phyloP scores from a whole-genome alignment of 2,888 invertebrate genomes.

The Dryomyza anilis region DNA sequence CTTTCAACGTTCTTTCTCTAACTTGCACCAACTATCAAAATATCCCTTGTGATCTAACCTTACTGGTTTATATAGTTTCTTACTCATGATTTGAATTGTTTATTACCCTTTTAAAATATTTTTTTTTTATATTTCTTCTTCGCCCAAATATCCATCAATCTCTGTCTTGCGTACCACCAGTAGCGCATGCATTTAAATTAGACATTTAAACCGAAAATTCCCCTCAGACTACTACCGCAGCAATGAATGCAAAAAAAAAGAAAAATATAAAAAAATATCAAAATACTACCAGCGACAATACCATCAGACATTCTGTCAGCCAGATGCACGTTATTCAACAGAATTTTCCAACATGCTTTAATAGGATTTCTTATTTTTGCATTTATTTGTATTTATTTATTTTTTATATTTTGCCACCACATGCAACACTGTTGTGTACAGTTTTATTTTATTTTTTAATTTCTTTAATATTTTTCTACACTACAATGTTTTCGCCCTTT shows the following conservation, averaged over 20 bases:
- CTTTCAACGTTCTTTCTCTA: no score
- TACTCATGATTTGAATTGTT: no score
- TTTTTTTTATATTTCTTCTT: neutral
- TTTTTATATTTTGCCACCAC: neutral
- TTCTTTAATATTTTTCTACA: no score
- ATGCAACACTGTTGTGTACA: neutral
- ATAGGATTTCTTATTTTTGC: slow-evolving; percentile 13
- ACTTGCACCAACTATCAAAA: no score
- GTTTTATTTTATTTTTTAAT: no score
- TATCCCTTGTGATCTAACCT: no score
- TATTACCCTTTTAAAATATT: no score
- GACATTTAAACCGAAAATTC: slow-evolving; percentile 41
- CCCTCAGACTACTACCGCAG: slow-evolving; percentile 4
- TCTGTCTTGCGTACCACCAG: slow-evolving; percentile 17
- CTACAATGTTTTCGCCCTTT: neutral
- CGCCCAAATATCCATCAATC: slow-evolving; percentile 16
- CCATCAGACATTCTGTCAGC: neutral
- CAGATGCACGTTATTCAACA: slow-evolving; percentile 12
- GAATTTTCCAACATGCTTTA: slow-evolving; percentile 12
- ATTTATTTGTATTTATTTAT: neutral
- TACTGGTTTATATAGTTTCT: no score
- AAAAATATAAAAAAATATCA: neutral
- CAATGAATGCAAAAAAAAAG: neutral
- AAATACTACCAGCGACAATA: slow-evolving; percentile 1
- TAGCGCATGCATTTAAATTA: slow-evolving; percentile 48